Evolutionary conservation across 2,888 invertebrate genomes (phyloP), one percentile per base, ranked within the genome.

Genomic region (Hyposoter dolosus): DNA sequence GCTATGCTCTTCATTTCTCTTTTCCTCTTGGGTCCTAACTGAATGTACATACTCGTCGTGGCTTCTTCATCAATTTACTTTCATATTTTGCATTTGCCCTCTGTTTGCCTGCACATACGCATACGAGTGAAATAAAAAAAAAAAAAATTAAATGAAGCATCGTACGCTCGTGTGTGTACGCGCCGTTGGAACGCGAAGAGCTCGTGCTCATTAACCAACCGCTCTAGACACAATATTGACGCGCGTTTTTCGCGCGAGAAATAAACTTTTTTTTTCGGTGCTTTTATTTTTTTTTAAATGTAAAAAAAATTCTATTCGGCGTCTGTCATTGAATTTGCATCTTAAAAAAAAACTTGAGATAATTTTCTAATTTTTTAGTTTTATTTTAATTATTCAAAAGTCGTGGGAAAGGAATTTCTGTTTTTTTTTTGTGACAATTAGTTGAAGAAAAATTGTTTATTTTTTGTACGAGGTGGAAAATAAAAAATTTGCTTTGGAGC

Each of bases 161-260:
- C 50, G 71, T 71, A 17, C 5, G 19, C 9, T 5, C 23, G 28
- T 23, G 2, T 28, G 47, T 50, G 50, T 50, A n/a, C 0, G 12
- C 47, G 7, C 17, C 23, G 19, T 19, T 12, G 10, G 32, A 32
- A 40, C 19, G 50, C 10, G 76, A 19, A 65, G 47, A 66, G 50
- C 47, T 76, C 65, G 50, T 74, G 74, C 56, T 40, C 43, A 74
- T 74, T 74, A 74, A 32, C 50, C 53, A 35, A 65, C 65, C 28
- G 50, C 45, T 43, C 56, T 45, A 82, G 75, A 76, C 68, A 60
- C 45, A 45, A 72, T 74, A 65, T 47, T 35, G 35, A 77, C 23
- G 53, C 35, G 23, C 35, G 45, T 12, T 9, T 65, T 15, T 60
- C 75, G 43, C 50, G 53, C 56, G 28, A 17, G 19, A 45, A 71